Conservation (phyloP, 2,888 invertebrate species). For the Heteromurus nitidus region DNA sequence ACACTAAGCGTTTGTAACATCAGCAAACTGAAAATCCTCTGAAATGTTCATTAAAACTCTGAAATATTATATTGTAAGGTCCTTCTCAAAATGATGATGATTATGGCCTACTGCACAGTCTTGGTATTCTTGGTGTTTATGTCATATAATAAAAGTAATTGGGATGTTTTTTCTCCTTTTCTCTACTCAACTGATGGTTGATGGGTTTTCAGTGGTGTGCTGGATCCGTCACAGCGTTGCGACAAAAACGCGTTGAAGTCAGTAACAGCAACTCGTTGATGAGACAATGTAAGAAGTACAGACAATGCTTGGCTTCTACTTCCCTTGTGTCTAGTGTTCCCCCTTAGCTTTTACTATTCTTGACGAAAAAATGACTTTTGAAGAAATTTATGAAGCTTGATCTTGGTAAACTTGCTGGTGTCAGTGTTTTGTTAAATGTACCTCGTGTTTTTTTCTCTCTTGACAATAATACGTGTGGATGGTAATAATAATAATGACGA, state of each 20-base stretch:
- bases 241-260: slow-evolving; percentile 42
- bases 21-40: slow-evolving; percentile 14
- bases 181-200: background rate
- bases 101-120: slow-evolving; percentile 19
- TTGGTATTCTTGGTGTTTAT: slow-evolving; percentile 17
- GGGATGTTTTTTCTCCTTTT: slow-evolving; percentile 35
- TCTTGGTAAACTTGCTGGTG: slow-evolving; percentile 23
- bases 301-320: background rate
- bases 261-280: slow-evolving; percentile 41
- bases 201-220: slow-evolving; percentile 15
- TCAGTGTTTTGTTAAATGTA: slow-evolving; percentile 35
- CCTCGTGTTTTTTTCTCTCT: slow-evolving; percentile 22
- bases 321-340: background rate
- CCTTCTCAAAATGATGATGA: slow-evolving; percentile 23
- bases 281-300: slow-evolving; percentile 53
- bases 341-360: too few species aligned
- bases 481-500: slow-evolving; percentile 30
- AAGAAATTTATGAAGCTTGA: slow-evolving; percentile 10
- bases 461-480: slow-evolving; percentile 10
- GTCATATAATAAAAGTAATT: slow-evolving; percentile 52
- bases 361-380: background rate
- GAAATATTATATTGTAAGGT: slow-evolving; percentile 15
- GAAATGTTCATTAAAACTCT: slow-evolving; percentile 25
- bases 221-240: background rate
- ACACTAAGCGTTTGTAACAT: slow-evolving; percentile 5